Conservation (phyloP, 2,888 invertebrate species). For the Acanthococcus lagerstroemiae region DNA sequence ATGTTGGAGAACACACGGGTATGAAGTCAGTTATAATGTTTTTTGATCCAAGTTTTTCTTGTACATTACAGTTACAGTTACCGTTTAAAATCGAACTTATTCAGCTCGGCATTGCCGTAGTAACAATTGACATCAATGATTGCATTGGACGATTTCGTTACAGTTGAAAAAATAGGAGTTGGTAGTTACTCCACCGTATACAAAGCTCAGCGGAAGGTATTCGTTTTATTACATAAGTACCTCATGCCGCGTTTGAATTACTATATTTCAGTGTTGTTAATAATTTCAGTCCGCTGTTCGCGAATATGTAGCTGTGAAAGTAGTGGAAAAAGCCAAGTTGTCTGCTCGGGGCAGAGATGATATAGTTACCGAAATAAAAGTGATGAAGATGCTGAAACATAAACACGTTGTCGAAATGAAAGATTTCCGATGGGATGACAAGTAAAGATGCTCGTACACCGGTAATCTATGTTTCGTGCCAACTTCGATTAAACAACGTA, state of each 20-base stretch:
- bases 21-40: too few species aligned
- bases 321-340: conserved; percentile 49
- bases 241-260: not conserved
- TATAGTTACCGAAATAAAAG: conserved; percentile 68
- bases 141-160: conserved; percentile 48
- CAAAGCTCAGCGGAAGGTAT: conserved; percentile 62
- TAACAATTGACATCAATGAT: conserved; percentile 11
- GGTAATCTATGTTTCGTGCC: not conserved
- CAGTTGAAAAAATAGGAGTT: conserved; percentile 64
- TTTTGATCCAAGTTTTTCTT: too few species aligned
- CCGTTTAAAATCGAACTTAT: too few species aligned
- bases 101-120: too few species aligned
- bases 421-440: conserved; percentile 69
- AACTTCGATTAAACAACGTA: too few species aligned
- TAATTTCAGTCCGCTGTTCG: conserved; percentile 49
- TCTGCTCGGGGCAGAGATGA: conserved; percentile 66
- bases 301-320: conserved; percentile 66
- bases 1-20: too few species aligned
- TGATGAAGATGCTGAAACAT: conserved; percentile 67
- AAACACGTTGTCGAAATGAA: conserved; percentile 71
- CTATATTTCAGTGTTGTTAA: not conserved
- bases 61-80: too few species aligned
- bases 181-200: conserved; percentile 79
- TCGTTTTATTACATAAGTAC: conserved; percentile 35
- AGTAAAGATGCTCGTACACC: conserved; percentile 44